Conservation (phyloP, 2,797 vertebrate species). For the Loriculus beryllinus region DNA sequence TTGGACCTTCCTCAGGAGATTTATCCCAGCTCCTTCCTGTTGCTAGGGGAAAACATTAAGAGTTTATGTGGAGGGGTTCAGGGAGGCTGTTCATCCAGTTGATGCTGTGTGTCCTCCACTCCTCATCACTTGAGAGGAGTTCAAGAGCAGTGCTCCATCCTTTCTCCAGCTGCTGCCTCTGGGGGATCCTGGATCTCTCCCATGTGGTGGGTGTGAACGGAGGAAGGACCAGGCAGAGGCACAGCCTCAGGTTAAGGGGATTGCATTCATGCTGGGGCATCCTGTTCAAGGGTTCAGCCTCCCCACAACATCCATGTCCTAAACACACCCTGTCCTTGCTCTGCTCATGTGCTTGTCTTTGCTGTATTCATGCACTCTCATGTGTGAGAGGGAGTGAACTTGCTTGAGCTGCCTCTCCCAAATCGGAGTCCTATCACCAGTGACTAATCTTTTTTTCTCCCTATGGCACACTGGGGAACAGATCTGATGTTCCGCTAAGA, state of each 20-base stretch:
- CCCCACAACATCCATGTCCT: background rate
- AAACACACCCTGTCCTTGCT: background rate
- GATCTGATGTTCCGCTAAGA: background rate
- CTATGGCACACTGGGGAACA: background rate
- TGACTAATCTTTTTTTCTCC: background rate
- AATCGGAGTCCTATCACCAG: background rate
- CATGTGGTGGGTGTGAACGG: background rate
- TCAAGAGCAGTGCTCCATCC: background rate
- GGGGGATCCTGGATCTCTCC: background rate
- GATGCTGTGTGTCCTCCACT: background rate
- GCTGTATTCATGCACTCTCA: background rate
- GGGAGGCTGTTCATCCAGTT: background rate
- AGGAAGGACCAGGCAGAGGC: background rate
- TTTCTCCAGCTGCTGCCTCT: background rate
- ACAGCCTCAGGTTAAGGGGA: background rate
- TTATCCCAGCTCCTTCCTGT: background rate
- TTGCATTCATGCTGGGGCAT: too few relatives aligned
- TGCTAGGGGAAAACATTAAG: background rate
- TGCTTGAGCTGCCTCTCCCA: background rate
- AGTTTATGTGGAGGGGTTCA: background rate
- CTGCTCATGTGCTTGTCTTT: background rate
- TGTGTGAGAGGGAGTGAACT: background rate
- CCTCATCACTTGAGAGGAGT: background rate
- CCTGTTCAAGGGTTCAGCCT: background rate
- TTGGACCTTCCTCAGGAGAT: background rate